These are phyloP conservation scores for Drosophila neoperkinsi DNA, from an alignment of 2,888 invertebrate genomes.

Conservation along the genomic window DNA sequence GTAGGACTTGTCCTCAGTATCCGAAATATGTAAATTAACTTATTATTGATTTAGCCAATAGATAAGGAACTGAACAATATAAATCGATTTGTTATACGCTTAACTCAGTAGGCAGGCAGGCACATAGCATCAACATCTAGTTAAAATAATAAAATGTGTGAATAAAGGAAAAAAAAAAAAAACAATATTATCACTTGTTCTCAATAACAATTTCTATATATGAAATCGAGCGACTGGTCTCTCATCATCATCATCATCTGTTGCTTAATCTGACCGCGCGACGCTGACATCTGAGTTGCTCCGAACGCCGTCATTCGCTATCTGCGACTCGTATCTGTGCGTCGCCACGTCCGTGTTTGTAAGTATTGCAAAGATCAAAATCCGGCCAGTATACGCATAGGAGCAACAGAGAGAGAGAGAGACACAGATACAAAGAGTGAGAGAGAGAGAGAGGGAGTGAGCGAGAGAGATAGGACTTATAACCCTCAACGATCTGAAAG, in stretches of 20 bases:
- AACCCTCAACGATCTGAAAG: constrained; percentile 51
- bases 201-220: constrained; percentile 78
- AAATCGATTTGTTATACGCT: constrained; percentile 29
- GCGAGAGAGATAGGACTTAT: constrained; percentile 4
- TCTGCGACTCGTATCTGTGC: constrained; percentile 63
- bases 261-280: constrained; percentile 72
- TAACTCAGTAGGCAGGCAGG: constrained; percentile 26
- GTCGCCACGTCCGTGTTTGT: constrained; percentile 65
- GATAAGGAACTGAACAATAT: not conserved
- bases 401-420: not conserved
- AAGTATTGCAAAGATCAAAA: constrained; percentile 73
- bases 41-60: no score
- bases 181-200: constrained; percentile 84
- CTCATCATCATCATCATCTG: constrained; percentile 36
- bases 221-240: constrained; percentile 42
- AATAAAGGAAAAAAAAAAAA: constrained; percentile 56
- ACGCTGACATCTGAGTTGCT: constrained; percentile 27
- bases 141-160: constrained; percentile 75
- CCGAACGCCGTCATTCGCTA: constrained; percentile 45
- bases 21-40: not conserved
- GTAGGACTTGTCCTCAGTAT: not conserved
- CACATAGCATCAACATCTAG: constrained; percentile 82
- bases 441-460: not conserved
- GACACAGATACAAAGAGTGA: constrained; percentile 2
- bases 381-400: constrained; percentile 51